Evolutionary conservation across 92 coral and sea anemone species (phyloP), one percentile per base, ranked within the genome.

Genomic region (Palythoa caribaeorum): DNA sequence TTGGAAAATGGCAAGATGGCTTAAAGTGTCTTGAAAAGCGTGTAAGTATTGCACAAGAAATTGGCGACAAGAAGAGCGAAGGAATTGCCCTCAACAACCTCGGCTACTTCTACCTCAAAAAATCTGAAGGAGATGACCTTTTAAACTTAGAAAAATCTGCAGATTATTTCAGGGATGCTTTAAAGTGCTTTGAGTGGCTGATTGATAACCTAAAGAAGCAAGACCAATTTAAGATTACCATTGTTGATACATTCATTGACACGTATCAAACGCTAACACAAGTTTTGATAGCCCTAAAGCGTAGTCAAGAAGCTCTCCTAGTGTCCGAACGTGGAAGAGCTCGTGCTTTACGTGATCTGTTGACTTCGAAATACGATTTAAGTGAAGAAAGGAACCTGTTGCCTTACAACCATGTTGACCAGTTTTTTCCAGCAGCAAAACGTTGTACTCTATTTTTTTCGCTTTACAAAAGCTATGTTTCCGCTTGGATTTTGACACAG

Each of bases 221-320:
- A 79, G 87, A 88, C 20, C 47, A 78, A 19, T 66, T 79, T 35
- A 88, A 88, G 68, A 80, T 88, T 48, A 71, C 90, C 17, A 87
- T 87, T 70, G 79, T 79, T 44, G 86, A 87, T 70, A 87, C 83
- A 10, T 87, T 63, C 44, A 78, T 87, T 47, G 4, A 28, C 7
- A 59, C 90, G 14, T 87, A 87, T 62, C 73, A 52, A 21, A 9
- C 63, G 79, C 71, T 87, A 38, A 88, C 83, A 72, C 77, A 72
- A 39, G 77, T 72, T 2, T 8, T 72, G 77, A 72, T 72, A 38
- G 6, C 48, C 15, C 17, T 72, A 44, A 17, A 14, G 17, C 51
- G 15, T 44, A 14, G 5, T 2, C n/a, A 72, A 38, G 77, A 72
- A 20, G 77, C 77, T 72, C 77, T 72, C 14, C 52, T 72, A 39